Evolutionary conservation across 2,113 vertebrate species (phyloP), one percentile per base, ranked within the genome.

Genomic region (Seriola aureovittata): DNA sequence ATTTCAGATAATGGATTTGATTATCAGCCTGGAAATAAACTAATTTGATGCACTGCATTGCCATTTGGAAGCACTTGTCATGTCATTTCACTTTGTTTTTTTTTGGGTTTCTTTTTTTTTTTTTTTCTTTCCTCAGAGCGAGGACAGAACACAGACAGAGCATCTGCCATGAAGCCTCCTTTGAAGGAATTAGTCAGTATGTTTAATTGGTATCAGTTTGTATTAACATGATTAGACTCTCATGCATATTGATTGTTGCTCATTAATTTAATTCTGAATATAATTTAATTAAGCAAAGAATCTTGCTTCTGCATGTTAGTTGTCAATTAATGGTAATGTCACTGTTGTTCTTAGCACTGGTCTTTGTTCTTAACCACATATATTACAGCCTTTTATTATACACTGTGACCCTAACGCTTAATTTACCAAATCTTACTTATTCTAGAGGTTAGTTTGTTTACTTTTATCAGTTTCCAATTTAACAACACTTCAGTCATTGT

Each of bases 141-240:
- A 0, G 97, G 96, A 42, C 82, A 96, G 87, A 99, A 99, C 73
- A 98, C 97, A 0, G 98, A 99, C 42, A 99, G 97, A 96, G 86
- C n/a, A 65, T 95, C 88, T 96, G 95, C 94, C 95, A 94, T 62
- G 98, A 99, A 93, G 97, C 97, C 0, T 97, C 97, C 0, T 97
- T 98, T 87, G 97, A 99, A 75, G 96, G 97, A 92, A 99, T 99
- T 92, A 98, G 96, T 90, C 88, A 93, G 97, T 99, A 94, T 94
- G 97, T 97, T 85, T 87, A 74, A 86, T 83, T 81, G 55, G 70
- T 52, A 40, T 69, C 16, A 42, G 70, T 85, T 90, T 92, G 32
- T 66, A 89, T 88, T 67, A 54, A 44, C 78, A 36, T 84, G 75
- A 87, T 87, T 69, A 66, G 12, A 66, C n/a, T 65, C 4, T 65